These are phyloP conservation scores for Anneissia japonica DNA, from an alignment of 35 echinoderm and acorn worm species.

Conservation along the genomic window DNA sequence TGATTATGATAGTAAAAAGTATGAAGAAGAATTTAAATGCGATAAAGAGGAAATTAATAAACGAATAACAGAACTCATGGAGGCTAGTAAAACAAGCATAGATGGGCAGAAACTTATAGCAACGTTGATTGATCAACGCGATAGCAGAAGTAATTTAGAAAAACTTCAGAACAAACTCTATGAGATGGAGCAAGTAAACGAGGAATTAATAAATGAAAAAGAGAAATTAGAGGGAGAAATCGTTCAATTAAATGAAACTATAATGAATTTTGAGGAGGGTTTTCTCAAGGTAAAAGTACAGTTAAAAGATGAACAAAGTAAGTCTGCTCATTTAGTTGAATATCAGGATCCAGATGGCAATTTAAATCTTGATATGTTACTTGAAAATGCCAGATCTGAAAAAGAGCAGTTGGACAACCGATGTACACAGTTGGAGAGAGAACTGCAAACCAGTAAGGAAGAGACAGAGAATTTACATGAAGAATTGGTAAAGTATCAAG, in stretches of 20 bases:
- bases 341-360: constrained; percentile 70
- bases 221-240: constrained; percentile 60
- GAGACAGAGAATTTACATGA: constrained; percentile 70
- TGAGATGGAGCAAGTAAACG: constrained; percentile 48
- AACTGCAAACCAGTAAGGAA: constrained; percentile 67
- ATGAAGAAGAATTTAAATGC: constrained; percentile 24
- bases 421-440: constrained; percentile 49
- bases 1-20: constrained; percentile 55
- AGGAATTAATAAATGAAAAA: constrained; percentile 49
- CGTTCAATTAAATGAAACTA: constrained; percentile 46
- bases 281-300: constrained; percentile 52
- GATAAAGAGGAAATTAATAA: not conserved
- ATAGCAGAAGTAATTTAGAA: not conserved
- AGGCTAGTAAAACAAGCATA: not conserved
- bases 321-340: constrained; percentile 60
- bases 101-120: not conserved
- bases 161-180: constrained; percentile 59
- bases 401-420: constrained; percentile 66
- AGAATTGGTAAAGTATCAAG: constrained; percentile 62
- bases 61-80: not conserved
- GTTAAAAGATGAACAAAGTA: constrained; percentile 44
- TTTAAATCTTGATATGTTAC: constrained; percentile 47
- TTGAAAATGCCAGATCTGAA: constrained; percentile 58
- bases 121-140: not conserved
- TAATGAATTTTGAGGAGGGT: constrained; percentile 66